Conservation (phyloP, 2,888 invertebrate genomes). For the Pheosia gnoma region DNA sequence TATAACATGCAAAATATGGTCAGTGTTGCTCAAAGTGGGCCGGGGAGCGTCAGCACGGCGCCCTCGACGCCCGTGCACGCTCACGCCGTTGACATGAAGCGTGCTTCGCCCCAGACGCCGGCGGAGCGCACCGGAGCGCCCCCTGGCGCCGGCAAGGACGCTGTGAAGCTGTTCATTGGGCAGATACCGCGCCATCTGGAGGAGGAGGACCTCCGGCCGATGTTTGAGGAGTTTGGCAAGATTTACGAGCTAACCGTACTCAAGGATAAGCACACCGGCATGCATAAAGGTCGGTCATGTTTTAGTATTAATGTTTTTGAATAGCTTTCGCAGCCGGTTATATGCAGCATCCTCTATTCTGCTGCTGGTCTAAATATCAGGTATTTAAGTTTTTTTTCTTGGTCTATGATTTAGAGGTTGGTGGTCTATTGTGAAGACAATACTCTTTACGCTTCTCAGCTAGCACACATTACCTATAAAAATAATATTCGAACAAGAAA, state of each 20-base stretch:
- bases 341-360: neutral
- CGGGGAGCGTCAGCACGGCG: slow-evolving; percentile 59
- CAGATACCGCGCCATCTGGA: slow-evolving; percentile 96
- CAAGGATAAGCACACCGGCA: slow-evolving; percentile 97
- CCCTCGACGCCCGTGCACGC: slow-evolving; percentile 75
- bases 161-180: slow-evolving; percentile 95
- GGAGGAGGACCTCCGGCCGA: slow-evolving; percentile 93
- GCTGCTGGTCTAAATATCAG: too few relatives aligned
- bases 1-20: slow-evolving; percentile 61
- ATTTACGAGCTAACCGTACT: slow-evolving; percentile 97
- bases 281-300: slow-evolving; percentile 93
- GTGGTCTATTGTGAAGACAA: too few relatives aligned
- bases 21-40: slow-evolving; percentile 44
- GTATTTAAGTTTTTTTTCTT: too few relatives aligned
- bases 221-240: slow-evolving; percentile 96
- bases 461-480: too few relatives aligned
- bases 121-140: slow-evolving; percentile 77
- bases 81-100: slow-evolving; percentile 46
- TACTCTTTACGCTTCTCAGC: too few relatives aligned
- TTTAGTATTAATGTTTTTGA: slow-evolving; percentile 33
- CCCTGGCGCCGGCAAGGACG: slow-evolving; percentile 80
- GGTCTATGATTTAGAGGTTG: too few relatives aligned
- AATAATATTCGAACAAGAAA: too few relatives aligned
- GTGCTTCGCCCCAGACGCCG: slow-evolving; percentile 65
- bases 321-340: neutral